These are phyloP conservation scores for Nilaparvata lugens DNA, from an alignment of 1,140 invertebrate genomes.

Conservation along the genomic window DNA sequence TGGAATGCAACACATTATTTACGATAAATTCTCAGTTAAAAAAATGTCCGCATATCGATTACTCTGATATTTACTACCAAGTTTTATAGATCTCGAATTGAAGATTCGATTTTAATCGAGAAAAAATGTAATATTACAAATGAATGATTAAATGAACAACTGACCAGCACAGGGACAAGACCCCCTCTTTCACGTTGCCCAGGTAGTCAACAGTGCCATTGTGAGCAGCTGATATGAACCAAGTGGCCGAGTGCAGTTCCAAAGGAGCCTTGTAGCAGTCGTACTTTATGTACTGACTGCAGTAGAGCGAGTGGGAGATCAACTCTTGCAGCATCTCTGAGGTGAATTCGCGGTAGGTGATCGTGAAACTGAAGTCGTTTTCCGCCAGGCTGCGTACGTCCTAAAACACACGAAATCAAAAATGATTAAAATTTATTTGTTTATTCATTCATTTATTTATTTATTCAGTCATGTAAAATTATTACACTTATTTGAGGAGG, in stretches of 20 bases:
- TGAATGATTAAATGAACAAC: too few species aligned
- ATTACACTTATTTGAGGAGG: too few species aligned
- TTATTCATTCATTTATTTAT: too few species aligned
- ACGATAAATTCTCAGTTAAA: too few species aligned
- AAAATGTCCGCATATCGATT: too few species aligned
- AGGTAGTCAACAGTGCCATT: slow-evolving; percentile 71
- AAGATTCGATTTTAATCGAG: too few species aligned
- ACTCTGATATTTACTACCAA: too few species aligned
- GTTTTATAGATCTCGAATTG: too few species aligned
- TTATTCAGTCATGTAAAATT: too few species aligned
- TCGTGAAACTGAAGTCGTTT: slow-evolving; percentile 69
- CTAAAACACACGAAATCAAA: slow-evolving; percentile 25
- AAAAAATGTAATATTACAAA: too few species aligned
- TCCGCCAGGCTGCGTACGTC: slow-evolving; percentile 67
- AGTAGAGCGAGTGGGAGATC: slow-evolving; percentile 79
- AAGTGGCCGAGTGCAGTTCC: slow-evolving; percentile 79
- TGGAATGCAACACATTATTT: too few species aligned
- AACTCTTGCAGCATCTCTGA: slow-evolving; percentile 83
- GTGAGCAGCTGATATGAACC: slow-evolving; percentile 73
- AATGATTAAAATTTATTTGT: background rate
- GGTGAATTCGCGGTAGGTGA: slow-evolving; percentile 80
- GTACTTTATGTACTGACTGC: slow-evolving; percentile 83
- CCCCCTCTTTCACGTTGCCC: slow-evolving; percentile 66
- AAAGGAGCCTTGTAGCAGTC: slow-evolving; percentile 82
- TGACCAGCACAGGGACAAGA: slow-evolving; percentile 56